Evolutionary conservation across 2,888 invertebrate species (phyloP), one percentile per base, ranked within the genome.

Genomic region (Cacoxenus indagator): DNA sequence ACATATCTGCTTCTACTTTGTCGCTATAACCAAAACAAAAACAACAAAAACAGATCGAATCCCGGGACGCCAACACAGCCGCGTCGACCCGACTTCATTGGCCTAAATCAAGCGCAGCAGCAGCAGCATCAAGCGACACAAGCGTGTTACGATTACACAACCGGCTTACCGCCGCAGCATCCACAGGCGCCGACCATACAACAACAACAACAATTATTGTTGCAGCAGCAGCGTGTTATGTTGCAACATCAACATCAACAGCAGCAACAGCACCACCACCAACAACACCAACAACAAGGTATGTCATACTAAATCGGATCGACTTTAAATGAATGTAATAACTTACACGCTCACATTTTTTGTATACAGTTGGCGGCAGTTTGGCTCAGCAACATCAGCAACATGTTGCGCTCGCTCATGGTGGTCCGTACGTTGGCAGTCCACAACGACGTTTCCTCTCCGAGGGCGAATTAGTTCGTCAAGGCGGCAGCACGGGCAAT

Each of bases 21-120:
- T 14, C 22, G 17, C 24, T 24, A 11, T 54, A 22, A 6, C 24
- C 24, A 22, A 4, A 54, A 54, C 9, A 8, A 19, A 8, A 54
- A 5, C 19, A 24, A 54, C 19, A 54, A n/a, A n/a, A 61, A 64
- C 92, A 96, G 96, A 92, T 96, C 96, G 81, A 96, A 96, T 90
- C 96, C 96, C 83, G 95, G 95, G 87, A 96, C 96, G 85, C 96
- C 96, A 84, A 96, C 96, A 84, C 95, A 95, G 91, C 94, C 95
- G 81, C 92, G 95, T 85, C 92, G 95, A 78, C 95, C 95, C 70
- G 95, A 95, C 90, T 96, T 95, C 90, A 95, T 95, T 87, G 92
- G 94, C 81, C 94, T 95, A 46, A 87, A 86, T 73, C 78, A 81
- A 78, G 79, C 85, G 68, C 82, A 68, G 75, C 74, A 82, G 75